These are phyloP conservation scores for Oxycera nigricornis DNA, from an alignment of 2,888 invertebrate genomes.

Conservation along the genomic window DNA sequence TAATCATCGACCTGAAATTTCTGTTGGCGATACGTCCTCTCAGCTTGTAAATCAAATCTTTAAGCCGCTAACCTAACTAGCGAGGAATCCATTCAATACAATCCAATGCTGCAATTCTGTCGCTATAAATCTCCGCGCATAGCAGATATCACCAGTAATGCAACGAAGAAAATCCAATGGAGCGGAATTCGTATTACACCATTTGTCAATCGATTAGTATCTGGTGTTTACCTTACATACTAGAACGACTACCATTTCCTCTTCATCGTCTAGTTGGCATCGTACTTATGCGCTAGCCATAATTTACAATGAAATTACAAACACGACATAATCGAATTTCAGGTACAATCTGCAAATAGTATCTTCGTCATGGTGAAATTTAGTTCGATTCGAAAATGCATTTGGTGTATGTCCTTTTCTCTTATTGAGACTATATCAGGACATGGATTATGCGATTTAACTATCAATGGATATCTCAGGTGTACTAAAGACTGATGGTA, in stretches of 20 bases:
- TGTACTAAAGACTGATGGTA: background rate
- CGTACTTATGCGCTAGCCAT: background rate
- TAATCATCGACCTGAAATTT: too few species aligned
- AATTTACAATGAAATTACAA: slow-evolving; percentile 18
- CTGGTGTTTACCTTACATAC: background rate
- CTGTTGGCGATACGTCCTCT: too few species aligned
- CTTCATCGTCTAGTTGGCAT: background rate
- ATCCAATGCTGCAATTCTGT: background rate
- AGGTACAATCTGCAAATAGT: background rate
- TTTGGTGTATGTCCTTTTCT: too few species aligned
- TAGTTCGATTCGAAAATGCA: too few species aligned
- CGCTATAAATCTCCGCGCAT: slow-evolving; percentile 9
- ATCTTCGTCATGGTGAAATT: background rate
- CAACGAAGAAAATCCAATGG: slow-evolving; percentile 22
- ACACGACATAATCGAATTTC: slow-evolving; percentile 22
- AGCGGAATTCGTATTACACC: background rate
- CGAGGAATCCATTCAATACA: background rate
- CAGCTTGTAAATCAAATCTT: slow-evolving; percentile 1
- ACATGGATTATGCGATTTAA: too few species aligned
- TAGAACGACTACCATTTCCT: background rate
- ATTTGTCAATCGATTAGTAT: slow-evolving; percentile 22
- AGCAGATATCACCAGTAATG: slow-evolving; percentile 1
- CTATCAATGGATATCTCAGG: background rate
- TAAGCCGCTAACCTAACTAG: background rate
- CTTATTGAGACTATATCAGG: too few species aligned